A percentile compares a stretch with the other conserved stretches of the same genome.
Evolutionary conservation across 2,888 invertebrate species (phyloP).

Genomic region (Colletes collaris): DNA sequence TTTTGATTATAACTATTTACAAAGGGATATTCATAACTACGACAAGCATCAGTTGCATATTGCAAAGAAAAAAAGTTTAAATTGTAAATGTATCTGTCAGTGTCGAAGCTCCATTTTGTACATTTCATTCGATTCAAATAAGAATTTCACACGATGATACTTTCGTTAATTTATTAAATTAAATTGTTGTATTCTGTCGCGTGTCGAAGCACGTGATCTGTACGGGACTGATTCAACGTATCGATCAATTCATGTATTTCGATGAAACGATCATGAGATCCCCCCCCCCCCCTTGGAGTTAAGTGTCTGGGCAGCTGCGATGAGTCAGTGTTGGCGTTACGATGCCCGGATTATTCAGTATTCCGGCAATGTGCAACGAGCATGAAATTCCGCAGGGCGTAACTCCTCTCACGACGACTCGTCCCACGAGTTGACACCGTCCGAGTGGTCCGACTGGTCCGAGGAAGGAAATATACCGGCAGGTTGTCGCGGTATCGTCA

Average conservation of each 20-base stretch:
- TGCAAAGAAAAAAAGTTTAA: no score
- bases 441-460: conserved; percentile 80
- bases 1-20: no score
- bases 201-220: no score
- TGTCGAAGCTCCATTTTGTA: no score
- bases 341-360: conserved; percentile 50
- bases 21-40: no score
- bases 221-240: no score
- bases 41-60: no score
- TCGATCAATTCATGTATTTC: neutral
- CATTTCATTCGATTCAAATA: no score
- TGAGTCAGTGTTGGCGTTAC: conserved; percentile 55
- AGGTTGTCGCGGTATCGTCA: conserved; percentile 89
- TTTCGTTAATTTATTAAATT: no score
- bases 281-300: neutral
- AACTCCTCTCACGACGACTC: conserved; percentile 70
- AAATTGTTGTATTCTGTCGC: no score
- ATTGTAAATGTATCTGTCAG: no score
- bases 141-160: no score
- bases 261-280: conserved; percentile 36
- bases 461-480: conserved; percentile 79
- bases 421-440: conserved; percentile 72
- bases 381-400: conserved; percentile 67
- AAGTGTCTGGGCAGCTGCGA: conserved; percentile 23
- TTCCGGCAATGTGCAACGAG: conserved; percentile 52